Base-by-base conservation (phyloP, 2,113 vertebrate genomes). In the Aegypius monachus region DNA sequence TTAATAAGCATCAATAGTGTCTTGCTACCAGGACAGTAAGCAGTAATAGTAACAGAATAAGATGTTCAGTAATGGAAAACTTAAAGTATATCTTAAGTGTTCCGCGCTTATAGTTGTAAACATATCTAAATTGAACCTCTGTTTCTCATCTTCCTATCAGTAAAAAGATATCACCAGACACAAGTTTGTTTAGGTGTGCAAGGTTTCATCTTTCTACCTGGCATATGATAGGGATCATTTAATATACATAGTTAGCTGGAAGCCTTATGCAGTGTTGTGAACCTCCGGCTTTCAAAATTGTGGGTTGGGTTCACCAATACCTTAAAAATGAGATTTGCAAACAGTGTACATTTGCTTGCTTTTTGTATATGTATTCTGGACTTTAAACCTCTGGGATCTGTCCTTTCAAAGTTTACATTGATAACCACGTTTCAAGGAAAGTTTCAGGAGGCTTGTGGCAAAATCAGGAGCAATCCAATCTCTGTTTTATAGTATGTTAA, bases 291-390 rank as follows among this genome's bases (percentile, higher is more conserved):
- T 93, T 67, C 42, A 81, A 40, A 88, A 56, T 7, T 26, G 27
- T 43, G 61, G 6, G 3, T 26, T 71, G 31, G 9, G 6, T 53
- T 84, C 42, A 62, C 40, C 31, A 75, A 12, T 42, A 13, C 32
- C 26, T 75, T 88, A 50, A 62, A 85, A 93, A 82, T 63, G 20
- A 88, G 31, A 83, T 92, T 40, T 90, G 8, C 79, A 47, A 81
- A 26, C 36, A 10, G 9, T n/a, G 2, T 43, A 7, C 4, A 0
- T 88, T 66, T 80, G 4, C 42, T 70, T 65, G n/a, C 3, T 52
- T 80, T 94, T 92, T 81, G 5, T 59, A 1, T 32, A 3, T 43
- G 13, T 53, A 18, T 80, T 45, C 27, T 83, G 55, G 65, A 31
- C 11, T 86, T 79, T 3, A 45, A 45, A 38, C 11, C 2, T 66